phyloP scores from a whole-genome alignment of 2,113 vertebrate species.

The Astatoreochromis straeleni region DNA sequence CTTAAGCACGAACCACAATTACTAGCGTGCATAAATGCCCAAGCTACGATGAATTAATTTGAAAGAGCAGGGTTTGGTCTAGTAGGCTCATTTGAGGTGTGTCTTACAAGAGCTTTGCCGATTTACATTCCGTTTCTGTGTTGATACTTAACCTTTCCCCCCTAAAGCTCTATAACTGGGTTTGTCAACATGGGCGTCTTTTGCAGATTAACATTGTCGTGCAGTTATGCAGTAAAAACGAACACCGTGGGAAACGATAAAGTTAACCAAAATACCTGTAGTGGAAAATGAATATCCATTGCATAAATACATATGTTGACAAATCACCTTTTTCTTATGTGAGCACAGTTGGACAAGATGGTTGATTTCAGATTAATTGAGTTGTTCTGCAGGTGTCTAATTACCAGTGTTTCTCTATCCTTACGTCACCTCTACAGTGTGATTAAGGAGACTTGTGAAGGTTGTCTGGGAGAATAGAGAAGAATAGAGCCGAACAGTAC shows the following conservation, averaged over 20 bases:
- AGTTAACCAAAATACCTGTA: background rate
- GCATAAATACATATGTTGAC: background rate
- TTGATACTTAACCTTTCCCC: conserved; percentile 52
- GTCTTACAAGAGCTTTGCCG: conserved; percentile 52
- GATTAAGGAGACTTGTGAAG: conserved; percentile 41
- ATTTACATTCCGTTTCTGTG: conserved; percentile 50
- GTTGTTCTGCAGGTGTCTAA: conserved; percentile 46
- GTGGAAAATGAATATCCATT: background rate
- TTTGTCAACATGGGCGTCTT: conserved; percentile 32
- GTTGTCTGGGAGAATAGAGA: conserved; percentile 16
- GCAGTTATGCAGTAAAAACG: conserved; percentile 20
- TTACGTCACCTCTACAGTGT: conserved; percentile 55
- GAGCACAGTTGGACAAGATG: background rate
- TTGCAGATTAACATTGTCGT: conserved; percentile 37
- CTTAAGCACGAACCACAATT: background rate
- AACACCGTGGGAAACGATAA: background rate
- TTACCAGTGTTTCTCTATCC: conserved; percentile 49
- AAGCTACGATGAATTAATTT: conserved; percentile 40
- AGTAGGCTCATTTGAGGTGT: conserved; percentile 31
- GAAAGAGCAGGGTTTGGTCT: conserved; percentile 43
- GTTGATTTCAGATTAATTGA: background rate
- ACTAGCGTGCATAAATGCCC: conserved; percentile 2
- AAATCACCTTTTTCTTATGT: background rate
- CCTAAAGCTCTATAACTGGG: conserved; percentile 50
- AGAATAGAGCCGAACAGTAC: background rate